phyloP scores from a whole-genome alignment of 2,797 vertebrate genomes.

The Mormyrus proboscirostris region DNA sequence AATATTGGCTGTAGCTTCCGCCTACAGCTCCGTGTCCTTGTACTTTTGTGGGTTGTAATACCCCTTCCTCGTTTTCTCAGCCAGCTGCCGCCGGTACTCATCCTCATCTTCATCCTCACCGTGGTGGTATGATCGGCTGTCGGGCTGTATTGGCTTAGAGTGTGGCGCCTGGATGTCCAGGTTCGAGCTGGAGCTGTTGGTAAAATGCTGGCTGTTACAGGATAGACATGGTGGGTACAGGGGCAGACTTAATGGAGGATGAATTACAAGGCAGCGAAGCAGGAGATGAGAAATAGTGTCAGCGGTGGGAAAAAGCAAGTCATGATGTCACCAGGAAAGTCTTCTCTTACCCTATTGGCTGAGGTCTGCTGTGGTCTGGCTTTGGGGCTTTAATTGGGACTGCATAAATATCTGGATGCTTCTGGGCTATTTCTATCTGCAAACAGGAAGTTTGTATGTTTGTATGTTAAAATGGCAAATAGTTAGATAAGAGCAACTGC shows the following conservation, averaged over 20 bases:
- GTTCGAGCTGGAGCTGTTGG: slow-evolving; percentile 66
- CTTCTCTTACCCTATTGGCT: slow-evolving; percentile 72
- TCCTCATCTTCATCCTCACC: slow-evolving; percentile 64
- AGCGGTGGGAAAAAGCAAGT: neutral
- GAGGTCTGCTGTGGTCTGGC: slow-evolving; percentile 70
- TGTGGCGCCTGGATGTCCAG: slow-evolving; percentile 72
- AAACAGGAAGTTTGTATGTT: slow-evolving; percentile 22
- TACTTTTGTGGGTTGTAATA: slow-evolving; percentile 83
- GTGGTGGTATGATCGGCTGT: slow-evolving; percentile 50
- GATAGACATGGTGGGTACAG: neutral
- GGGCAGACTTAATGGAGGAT: neutral
- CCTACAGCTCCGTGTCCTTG: slow-evolving; percentile 91
- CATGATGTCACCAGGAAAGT: neutral
- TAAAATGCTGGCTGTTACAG: neutral
- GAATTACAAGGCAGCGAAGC: neutral
- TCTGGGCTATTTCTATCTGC: slow-evolving; percentile 93
- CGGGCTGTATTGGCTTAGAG: slow-evolving; percentile 55
- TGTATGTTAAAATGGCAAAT: neutral
- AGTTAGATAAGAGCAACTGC: neutral
- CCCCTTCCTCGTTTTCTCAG: slow-evolving; percentile 75
- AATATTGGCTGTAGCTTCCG: neutral
- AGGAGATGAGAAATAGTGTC: neutral
- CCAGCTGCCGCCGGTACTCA: slow-evolving; percentile 78
- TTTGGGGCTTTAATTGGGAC: slow-evolving; percentile 85
- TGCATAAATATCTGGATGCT: slow-evolving; percentile 93